Evolutionary conservation across 2,797 vertebrate genomes (phyloP), one percentile per base, ranked within the genome.

Genomic region (Astyanax mexicanus): DNA sequence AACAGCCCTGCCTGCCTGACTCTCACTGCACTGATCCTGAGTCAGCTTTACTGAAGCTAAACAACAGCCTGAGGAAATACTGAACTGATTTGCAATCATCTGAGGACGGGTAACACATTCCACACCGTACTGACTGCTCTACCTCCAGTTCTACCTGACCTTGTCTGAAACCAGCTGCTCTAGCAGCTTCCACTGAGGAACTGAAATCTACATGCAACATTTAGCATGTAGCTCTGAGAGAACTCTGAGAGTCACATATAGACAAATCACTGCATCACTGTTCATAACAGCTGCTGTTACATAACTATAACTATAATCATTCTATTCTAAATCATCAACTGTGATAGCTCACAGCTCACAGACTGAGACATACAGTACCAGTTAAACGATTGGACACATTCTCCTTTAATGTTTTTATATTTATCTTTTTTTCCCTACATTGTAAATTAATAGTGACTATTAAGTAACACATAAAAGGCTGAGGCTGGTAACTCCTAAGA

Each of bases 171-270:
- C 32, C 15, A 23, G 19, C 60, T 19, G 8, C 62, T 47, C 45
- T 23, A 67, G 12, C 21, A 27, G 19, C 44, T 40, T 49, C 15
- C 10, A 25, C 32, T 68, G 54, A 82, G 58, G 55, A 38, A 10
- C 67, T 65, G 49, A 15, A 57, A 54, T 55, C 25, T 19, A 54
- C 35, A 61, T 81, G 42, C 27, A 65, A 69, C 51, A 79, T 80
- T 79, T 74, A 62, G 23, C 78, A 85, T 57, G 29, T 74, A 42
- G 60, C 35, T 82, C 67, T 66, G n/a, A 79, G 40, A 37, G 29
- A 75, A 51, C 54, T 45, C 21, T 13, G 37, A 52, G 11, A 37
- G 45, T 37, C 6, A 21, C 42, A 2, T 5, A 32, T 2, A 32
- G 29, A n/a, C n/a, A n/a, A n/a, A n/a, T 74, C 60, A 47, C 29